Evolutionary conservation across 2,888 invertebrate genomes (phyloP).

Genomic region (Athrips mouffetella): DNA sequence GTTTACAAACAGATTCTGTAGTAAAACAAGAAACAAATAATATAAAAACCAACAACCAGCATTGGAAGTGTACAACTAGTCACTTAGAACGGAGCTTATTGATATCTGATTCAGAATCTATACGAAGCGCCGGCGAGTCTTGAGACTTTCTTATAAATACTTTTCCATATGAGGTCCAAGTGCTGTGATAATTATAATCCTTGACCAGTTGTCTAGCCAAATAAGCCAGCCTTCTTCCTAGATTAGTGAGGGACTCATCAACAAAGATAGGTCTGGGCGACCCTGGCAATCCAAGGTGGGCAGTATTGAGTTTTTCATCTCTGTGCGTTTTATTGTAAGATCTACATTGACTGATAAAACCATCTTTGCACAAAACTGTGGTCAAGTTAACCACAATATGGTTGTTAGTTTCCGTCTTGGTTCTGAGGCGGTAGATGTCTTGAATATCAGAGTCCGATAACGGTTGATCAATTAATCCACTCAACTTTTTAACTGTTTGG

Average conservation of each 20-base stretch:
- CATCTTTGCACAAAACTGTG: slow-evolving; percentile 10
- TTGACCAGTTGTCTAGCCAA: slow-evolving; percentile 3
- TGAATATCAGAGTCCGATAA: slow-evolving; percentile 10
- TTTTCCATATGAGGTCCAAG: slow-evolving; percentile 10
- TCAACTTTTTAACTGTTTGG: slow-evolving; percentile 4
- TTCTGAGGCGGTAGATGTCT: slow-evolving; percentile 11
- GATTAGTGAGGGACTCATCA: slow-evolving; percentile 15
- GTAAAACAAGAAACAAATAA: too few relatives aligned
- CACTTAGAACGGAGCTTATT: neutral
- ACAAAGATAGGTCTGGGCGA: slow-evolving; percentile 10
- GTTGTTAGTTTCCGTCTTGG: slow-evolving; percentile 9
- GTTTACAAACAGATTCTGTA: too few relatives aligned
- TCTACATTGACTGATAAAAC: slow-evolving; percentile 12
- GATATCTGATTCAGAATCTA: slow-evolving; percentile 3
- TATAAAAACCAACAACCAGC: too few relatives aligned
- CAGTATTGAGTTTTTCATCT: slow-evolving; percentile 1
- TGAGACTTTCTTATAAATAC: neutral
- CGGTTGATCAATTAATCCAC: neutral
- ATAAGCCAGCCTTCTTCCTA: neutral
- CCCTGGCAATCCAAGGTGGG: slow-evolving; percentile 3
- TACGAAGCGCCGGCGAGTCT: neutral
- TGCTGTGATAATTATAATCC: slow-evolving; percentile 1
- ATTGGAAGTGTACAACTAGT: neutral
- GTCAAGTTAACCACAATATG: slow-evolving; percentile 12
- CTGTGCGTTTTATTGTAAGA: slow-evolving; percentile 2